These are phyloP conservation scores for Scolopax bukidnonensis DNA, from an alignment of 2,797 vertebrate genomes.

Conservation along the genomic window DNA sequence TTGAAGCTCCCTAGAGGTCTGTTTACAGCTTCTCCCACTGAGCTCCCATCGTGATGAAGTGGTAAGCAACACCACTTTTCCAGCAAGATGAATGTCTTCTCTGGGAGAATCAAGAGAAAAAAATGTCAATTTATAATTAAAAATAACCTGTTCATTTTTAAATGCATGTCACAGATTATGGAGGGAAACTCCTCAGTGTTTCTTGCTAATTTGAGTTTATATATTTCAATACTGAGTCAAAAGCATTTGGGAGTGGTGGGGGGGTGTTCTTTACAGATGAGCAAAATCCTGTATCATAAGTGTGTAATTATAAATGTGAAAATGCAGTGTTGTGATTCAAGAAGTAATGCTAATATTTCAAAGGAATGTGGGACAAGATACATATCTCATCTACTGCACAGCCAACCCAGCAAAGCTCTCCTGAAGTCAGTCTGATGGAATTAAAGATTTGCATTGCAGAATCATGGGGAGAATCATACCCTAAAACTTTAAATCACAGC, in stretches of 20 bases:
- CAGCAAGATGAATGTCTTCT: not conserved
- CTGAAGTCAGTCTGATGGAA: not conserved
- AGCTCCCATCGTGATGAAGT: not conserved
- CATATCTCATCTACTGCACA: not conserved
- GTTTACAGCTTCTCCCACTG: not conserved
- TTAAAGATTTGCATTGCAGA: constrained; percentile 4
- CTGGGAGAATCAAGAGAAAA: not conserved
- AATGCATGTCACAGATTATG: not conserved
- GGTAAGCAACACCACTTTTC: not conserved
- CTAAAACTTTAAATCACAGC: constrained; percentile 13
- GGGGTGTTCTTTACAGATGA: not conserved
- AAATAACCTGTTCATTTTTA: constrained; percentile 10
- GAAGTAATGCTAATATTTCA: not conserved
- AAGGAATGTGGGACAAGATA: not conserved
- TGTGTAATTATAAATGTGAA: not conserved
- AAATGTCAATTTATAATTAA: constrained; percentile 20
- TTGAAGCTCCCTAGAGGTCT: not conserved
- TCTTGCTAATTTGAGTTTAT: constrained; percentile 13
- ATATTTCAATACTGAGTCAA: not conserved
- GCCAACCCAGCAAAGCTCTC: not conserved
- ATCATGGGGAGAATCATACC: not conserved
- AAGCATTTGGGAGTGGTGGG: not conserved
- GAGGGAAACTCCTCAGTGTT: not conserved
- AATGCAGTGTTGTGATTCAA: not conserved
- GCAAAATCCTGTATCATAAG: not conserved